Evolutionary conservation across 2,888 invertebrate species (phyloP).

Genomic region (Epinotia bilunana): DNA sequence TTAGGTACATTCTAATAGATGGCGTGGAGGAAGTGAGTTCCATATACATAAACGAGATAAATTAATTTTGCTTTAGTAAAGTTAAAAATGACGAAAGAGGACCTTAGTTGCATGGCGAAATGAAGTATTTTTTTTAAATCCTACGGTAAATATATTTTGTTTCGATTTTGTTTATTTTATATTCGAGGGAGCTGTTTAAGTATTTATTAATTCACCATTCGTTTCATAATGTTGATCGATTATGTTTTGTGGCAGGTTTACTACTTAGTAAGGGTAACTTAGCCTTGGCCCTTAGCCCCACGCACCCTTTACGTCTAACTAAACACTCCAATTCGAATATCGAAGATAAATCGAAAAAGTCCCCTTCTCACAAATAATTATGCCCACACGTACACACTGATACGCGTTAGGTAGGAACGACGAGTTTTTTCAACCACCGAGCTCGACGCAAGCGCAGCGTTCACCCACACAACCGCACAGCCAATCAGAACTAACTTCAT

Average conservation of each 20-base stretch:
- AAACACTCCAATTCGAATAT: neutral
- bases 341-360: slow-evolving; percentile 2
- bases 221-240: too few relatives aligned
- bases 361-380: slow-evolving; percentile 25
- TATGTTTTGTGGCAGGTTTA: too few relatives aligned
- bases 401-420: slow-evolving; percentile 46
- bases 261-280: too few relatives aligned
- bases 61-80: too few relatives aligned
- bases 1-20: neutral
- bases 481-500: slow-evolving; percentile 74
- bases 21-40: neutral
- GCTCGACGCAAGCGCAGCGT: slow-evolving; percentile 56
- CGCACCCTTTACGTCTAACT: neutral
- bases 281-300: neutral
- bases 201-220: too few relatives aligned
- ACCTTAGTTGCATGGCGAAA: too few relatives aligned
- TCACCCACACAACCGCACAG: slow-evolving; percentile 55
- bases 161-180: neutral
- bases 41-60: neutral
- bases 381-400: slow-evolving; percentile 44
- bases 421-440: slow-evolving; percentile 61
- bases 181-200: too few relatives aligned
- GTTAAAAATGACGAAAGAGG: too few relatives aligned
- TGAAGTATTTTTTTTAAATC: too few relatives aligned
- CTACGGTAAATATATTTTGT: neutral